A percentile compares a stretch with the other conserved stretches of the same genome.
phyloP scores from a whole-genome alignment of 2,113 vertebrate genomes.

The Melospiza melodia region DNA sequence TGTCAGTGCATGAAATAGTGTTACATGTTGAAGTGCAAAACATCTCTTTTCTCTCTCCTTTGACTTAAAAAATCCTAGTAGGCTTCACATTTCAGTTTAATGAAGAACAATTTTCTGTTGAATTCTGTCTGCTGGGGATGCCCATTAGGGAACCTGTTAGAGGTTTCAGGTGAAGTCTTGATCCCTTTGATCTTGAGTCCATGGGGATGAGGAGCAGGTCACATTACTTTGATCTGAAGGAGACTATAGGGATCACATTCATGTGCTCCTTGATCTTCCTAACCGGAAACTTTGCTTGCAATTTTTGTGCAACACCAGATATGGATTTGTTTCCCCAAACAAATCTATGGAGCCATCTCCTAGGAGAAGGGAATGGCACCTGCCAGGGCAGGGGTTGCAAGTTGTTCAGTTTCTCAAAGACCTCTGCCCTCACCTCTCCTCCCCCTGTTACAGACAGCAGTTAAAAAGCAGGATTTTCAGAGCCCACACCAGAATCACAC shows the following conservation, averaged over 20 bases:
- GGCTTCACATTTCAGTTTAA: not conserved
- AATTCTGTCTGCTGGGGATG: not conserved
- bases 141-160: not conserved
- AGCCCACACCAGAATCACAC: not conserved
- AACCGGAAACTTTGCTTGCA: not conserved
- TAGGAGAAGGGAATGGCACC: not conserved
- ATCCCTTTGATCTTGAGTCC: not conserved
- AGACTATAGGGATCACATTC: not conserved
- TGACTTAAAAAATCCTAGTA: not conserved
- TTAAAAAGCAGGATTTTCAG: not conserved
- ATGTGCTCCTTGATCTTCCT: not conserved
- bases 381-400: not conserved
- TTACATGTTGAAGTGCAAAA: not conserved
- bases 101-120: not conserved
- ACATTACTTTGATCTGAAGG: not conserved
- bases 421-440: not conserved
- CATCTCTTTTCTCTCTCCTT: not conserved
- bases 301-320: not conserved
- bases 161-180: not conserved
- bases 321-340: not conserved
- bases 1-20: not conserved
- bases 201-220: not conserved
- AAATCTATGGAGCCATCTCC: not conserved
- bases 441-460: not conserved
- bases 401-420: not conserved